Evolutionary conservation across 37 sponge, comb jelly and placozoan species (phyloP).

Genomic region (Lycopodina hypogea): DNA sequence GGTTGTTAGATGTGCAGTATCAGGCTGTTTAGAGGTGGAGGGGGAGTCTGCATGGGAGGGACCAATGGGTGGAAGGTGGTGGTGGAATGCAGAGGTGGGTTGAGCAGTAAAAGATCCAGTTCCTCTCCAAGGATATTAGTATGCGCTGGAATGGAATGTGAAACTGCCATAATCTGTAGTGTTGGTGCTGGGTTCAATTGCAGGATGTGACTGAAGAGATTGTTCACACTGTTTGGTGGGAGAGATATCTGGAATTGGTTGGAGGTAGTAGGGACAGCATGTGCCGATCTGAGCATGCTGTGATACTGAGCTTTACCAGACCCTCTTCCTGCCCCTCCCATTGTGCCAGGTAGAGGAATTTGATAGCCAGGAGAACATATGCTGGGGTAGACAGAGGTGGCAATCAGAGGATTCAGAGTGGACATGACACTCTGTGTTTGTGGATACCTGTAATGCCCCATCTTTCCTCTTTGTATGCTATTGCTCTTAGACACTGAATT

Average conservation of each 20-base stretch:
- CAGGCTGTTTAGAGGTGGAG: too few species aligned
- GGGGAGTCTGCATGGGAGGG: not conserved
- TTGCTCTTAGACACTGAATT: not conserved
- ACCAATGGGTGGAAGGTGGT: not conserved
- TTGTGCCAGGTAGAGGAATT: not conserved
- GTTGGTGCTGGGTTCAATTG: not conserved
- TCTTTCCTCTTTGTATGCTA: not conserved
- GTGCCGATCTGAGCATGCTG: not conserved
- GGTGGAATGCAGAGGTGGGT: conserved; percentile 2
- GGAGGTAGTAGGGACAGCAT: not conserved
- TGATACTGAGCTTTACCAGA: not conserved
- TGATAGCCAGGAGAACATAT: not conserved
- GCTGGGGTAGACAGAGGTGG: not conserved
- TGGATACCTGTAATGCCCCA: not conserved
- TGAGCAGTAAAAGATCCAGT: conserved; percentile 19
- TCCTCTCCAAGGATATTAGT: not conserved
- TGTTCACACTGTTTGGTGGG: conserved; percentile 9
- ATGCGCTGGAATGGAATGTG: not conserved
- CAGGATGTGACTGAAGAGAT: not conserved
- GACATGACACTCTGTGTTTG: conserved; percentile 8
- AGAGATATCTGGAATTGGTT: not conserved
- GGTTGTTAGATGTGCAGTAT: too few species aligned
- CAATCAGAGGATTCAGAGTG: conserved; percentile 1
- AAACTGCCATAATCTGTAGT: not conserved
- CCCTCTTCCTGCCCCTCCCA: conserved; percentile 14